Evolutionary conservation across 2,113 vertebrate species (phyloP).

Genomic region (Chionodraco myersi): DNA sequence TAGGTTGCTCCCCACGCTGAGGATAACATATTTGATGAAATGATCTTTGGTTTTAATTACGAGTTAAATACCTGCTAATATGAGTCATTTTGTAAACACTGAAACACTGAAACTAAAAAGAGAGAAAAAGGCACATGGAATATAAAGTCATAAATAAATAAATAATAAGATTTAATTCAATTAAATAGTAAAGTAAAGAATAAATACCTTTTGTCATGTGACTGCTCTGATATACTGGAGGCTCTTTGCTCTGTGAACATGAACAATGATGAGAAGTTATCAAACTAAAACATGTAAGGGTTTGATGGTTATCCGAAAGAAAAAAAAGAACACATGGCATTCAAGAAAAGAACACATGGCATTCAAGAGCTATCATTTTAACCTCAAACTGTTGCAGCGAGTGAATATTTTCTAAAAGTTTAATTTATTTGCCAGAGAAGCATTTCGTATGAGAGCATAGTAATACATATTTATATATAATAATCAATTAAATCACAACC

Average conservation of each 20-base stretch:
- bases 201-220: slow-evolving; percentile 90
- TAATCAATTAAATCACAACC: background rate
- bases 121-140: background rate
- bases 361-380: background rate
- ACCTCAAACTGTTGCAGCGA: background rate
- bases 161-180: background rate
- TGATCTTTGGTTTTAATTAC: slow-evolving; percentile 5
- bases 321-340: background rate
- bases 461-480: too few relatives aligned
- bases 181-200: background rate
- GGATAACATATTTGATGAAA: slow-evolving; percentile 22
- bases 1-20: background rate
- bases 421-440: slow-evolving; percentile 24
- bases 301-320: too few relatives aligned
- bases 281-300: background rate
- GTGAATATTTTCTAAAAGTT: background rate
- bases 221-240: slow-evolving; percentile 82
- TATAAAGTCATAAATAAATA: background rate
- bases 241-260: slow-evolving; percentile 87
- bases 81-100: background rate
- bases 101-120: background rate
- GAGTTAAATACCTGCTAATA: background rate
- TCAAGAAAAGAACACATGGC: background rate
- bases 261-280: slow-evolving; percentile 18
- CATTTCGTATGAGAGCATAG: background rate